These are phyloP conservation scores for Schizaphis graminum DNA, from an alignment of 2,888 invertebrate genomes.

Conservation along the genomic window DNA sequence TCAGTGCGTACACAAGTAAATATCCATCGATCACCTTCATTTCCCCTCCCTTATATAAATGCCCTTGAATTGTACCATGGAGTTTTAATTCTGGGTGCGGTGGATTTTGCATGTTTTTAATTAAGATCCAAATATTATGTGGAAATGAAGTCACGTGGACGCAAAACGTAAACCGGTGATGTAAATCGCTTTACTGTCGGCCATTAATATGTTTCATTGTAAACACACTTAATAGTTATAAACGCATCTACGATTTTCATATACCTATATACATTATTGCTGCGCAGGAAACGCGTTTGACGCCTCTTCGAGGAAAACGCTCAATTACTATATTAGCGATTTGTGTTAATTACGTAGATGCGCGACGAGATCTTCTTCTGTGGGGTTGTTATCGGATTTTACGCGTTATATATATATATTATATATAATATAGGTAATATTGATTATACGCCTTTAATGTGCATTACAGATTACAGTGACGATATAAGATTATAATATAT, in stretches of 20 bases:
- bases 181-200: not conserved
- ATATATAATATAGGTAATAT: not conserved
- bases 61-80: not conserved
- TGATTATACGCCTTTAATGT: not conserved
- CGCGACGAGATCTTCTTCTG: not conserved
- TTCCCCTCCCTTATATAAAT: too few species aligned
- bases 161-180: not conserved
- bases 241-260: not conserved
- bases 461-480: not conserved
- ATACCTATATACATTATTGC: too few species aligned
- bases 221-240: not conserved
- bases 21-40: too few species aligned
- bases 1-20: too few species aligned
- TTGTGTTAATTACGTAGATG: not conserved
- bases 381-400: not conserved
- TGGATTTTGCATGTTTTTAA: not conserved
- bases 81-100: not conserved
- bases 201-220: not conserved
- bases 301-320: not conserved
- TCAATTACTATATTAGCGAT: constrained; percentile 8
- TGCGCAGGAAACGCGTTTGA: not conserved
- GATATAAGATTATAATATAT: not conserved
- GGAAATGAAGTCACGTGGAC: not conserved
- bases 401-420: not conserved
- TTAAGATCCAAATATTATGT: not conserved